Base-by-base conservation (phyloP, 2,888 invertebrate species). In the Cephus runcator region DNA sequence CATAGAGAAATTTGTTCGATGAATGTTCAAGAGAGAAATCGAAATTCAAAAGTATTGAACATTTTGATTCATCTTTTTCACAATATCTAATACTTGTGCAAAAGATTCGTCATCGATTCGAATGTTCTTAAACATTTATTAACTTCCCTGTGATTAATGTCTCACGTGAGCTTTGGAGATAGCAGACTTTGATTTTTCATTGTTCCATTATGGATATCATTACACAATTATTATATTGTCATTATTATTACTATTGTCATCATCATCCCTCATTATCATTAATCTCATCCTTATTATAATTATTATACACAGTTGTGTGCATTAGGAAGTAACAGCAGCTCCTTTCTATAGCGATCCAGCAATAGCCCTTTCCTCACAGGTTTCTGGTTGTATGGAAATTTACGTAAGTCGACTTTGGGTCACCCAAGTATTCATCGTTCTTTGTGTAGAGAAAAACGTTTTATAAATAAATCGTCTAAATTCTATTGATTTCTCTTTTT, bases 401-500 rank as follows among this genome's bases (percentile, higher is more conserved):
- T 79, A 83, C 79, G 81, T 82, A 78, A 68, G 35, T 73, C 40
- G 75, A 73, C 75, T 73, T 30, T 30, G 75, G 34, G 69, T 69
- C 35, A 34, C 36, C 74, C 76, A 82, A 84, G 83, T 85, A 87
- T 81, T 86, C 86, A 85, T 84, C 82, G 84, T 87, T 84, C 86
- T 83, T 82, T 84, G 83, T 88, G 88, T 88, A 84, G 84, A 85
- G 83, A 86, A 86, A 85, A 31, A 34, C 82, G 81, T 90, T 90
- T 90, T 89, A 82, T 90, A 90, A 90, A 90, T 90, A 90, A 90
- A 89, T 83, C 83, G 83, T 82, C 81, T 81, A 84, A 86, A 85
- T 81, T 74, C 35, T 68, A 76, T 69, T 73, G 30, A 36, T 73
- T 68, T 34, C 31, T 71, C 12, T 71, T 33, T 31, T 71, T 69